Percentiles rank a stretch among this genome's conserved stretches.
Evolutionary conservation across 2,113 vertebrate species (phyloP).

Genomic region (Dasyornis broadbenti): DNA sequence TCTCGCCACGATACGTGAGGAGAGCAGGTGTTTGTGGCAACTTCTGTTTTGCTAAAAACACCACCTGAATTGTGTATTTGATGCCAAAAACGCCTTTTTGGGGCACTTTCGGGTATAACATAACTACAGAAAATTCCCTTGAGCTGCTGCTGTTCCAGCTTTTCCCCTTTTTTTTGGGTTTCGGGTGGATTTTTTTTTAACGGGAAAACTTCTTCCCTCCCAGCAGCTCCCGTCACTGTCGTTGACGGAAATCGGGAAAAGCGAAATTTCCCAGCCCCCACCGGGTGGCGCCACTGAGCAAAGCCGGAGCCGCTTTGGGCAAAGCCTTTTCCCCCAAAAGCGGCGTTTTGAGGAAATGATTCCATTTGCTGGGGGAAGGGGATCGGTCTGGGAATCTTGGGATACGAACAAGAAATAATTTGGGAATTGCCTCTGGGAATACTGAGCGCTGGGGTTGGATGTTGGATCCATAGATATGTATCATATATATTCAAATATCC

Average conservation of each 20-base stretch:
- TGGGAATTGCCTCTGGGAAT: background rate
- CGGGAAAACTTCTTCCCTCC: background rate
- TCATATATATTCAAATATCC: no score
- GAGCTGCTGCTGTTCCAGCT: fast-evolving
- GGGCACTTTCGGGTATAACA: fast-evolving
- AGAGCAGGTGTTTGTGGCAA: background rate
- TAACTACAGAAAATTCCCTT: fast-evolving
- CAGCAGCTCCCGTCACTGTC: background rate
- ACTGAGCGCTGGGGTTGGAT: background rate
- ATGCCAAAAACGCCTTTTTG: background rate
- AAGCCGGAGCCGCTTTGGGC: fast-evolving
- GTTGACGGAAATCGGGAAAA: fast-evolving
- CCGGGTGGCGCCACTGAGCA: background rate
- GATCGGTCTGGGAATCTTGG: background rate
- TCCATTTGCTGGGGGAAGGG: fast-evolving
- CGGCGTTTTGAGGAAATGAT: background rate
- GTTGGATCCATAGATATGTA: no score
- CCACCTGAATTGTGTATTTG: background rate
- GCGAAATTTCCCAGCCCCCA: background rate
- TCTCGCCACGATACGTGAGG: no score
- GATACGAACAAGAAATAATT: background rate
- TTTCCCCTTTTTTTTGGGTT: background rate
- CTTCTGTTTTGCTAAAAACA: fast-evolving
- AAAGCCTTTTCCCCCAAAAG: background rate
- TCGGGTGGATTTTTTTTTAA: background rate